These are phyloP conservation scores for Rhopalosiphum padi DNA, from an alignment of 1,140 invertebrate species.

Conservation along the genomic window DNA sequence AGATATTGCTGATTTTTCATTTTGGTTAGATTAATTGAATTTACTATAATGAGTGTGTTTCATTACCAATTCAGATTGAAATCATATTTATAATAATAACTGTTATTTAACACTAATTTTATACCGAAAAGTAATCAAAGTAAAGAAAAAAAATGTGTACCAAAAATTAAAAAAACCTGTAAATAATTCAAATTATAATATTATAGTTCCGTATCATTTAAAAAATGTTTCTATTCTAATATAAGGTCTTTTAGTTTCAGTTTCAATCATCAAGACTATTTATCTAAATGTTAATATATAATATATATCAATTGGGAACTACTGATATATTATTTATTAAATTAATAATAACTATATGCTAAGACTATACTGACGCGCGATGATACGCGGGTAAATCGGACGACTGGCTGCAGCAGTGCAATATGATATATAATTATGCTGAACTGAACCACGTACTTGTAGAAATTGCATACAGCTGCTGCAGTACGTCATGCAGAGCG, in stretches of 20 bases:
- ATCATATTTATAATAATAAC: not conserved
- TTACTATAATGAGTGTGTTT: not conserved
- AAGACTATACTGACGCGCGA: not conserved
- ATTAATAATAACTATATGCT: no score
- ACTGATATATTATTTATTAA: no score
- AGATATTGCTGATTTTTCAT: not conserved
- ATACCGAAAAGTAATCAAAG: not conserved
- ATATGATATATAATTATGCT: not conserved
- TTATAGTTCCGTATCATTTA: not conserved
- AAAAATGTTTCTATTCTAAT: not conserved
- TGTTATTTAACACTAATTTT: not conserved
- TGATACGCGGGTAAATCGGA: not conserved
- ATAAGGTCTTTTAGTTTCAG: not conserved
- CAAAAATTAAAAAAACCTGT: not conserved
- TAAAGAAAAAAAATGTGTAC: not conserved
- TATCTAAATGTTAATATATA: no score
- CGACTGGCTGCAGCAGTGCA: not conserved
- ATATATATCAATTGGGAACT: no score
- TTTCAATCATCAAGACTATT: no score
- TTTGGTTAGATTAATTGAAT: not conserved
- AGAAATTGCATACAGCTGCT: not conserved
- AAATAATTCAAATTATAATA: not conserved
- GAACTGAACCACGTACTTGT: not conserved
- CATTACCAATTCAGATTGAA: not conserved
- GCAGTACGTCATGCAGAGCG: not conserved